Base-by-base conservation (phyloP, 2,113 vertebrate species). In the Varanus salvator region DNA sequence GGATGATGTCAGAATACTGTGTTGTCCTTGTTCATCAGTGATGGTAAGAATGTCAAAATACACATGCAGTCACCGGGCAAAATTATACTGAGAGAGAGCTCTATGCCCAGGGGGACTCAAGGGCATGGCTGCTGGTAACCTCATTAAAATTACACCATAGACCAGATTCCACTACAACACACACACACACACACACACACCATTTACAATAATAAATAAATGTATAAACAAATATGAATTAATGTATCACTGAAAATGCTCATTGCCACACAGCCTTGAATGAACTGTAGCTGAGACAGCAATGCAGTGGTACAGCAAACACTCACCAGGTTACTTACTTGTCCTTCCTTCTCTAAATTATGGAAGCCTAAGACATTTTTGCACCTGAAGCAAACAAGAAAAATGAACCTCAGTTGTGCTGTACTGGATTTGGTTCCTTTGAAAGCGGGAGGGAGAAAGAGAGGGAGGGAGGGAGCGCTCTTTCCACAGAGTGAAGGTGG, bases 81-180 rank as follows among this genome's bases (percentile, higher is more conserved):
- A 71, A 89, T 50, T 90, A 80, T 31, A n/a, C 14, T 38, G 14
- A 88, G 48, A 34, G 66, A 21, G 1, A 87, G 23, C 4, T 15
- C 88, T 91, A 80, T n/a, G 87, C 7, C 93, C 60, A 14, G 87
- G 84, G 85, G 25, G 15, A 31, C 68, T 84, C 17, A n/a, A 84
- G 66, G 60, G 3, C 17, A 66, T 66, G 38, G 23, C 1, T 60
- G 6, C 25, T 50, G 14, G 2, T 29, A 74, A 31, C 48, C 8
- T 34, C 50, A 38, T 57, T 86, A 34, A 91, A 85, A 91, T 82
- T 82, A 84, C 86, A 44, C 6, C 74, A 11, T 54, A 74, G 48
- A 88, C 8, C 25, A 88, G 8, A 6, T 84, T 81, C 1, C 50
- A 48, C 85, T 60, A 38, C 74, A 25, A 64, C 6, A 21, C 38